Evolutionary conservation across 2,113 vertebrate genomes (phyloP).

Genomic region (Lamprologus callipterus): DNA sequence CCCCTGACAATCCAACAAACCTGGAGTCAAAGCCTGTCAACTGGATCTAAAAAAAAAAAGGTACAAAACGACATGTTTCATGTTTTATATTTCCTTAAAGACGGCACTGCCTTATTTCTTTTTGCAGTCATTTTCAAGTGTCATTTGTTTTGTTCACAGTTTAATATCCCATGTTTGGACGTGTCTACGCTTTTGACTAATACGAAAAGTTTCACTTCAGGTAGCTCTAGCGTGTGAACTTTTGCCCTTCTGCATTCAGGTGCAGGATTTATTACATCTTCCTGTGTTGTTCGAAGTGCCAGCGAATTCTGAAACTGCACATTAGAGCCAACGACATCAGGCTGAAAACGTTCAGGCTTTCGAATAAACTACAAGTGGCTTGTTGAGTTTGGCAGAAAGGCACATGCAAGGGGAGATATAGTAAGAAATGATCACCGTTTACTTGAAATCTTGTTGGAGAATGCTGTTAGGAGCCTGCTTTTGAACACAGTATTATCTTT

Average conservation of each 20-base stretch:
- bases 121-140: not conserved
- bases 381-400: not conserved
- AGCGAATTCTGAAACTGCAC: not conserved
- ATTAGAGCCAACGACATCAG: not conserved
- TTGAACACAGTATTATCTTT: not conserved
- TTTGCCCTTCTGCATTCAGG: not conserved
- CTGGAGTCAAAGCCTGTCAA: not conserved
- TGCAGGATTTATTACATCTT: conserved; percentile 2
- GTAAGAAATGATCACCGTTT: not conserved
- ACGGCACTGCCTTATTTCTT: not conserved
- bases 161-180: not conserved
- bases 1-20: not conserved
- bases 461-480: not conserved
- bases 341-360: not conserved
- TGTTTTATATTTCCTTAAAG: not conserved
- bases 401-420: not conserved
- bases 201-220: not conserved
- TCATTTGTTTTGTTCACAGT: not conserved
- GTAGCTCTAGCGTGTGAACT: not conserved
- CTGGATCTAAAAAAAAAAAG: not conserved
- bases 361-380: not conserved
- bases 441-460: not conserved
- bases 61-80: not conserved
- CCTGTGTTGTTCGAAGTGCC: not conserved
- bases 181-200: not conserved